Percentiles rank a stretch among this genome's conserved stretches.
These are phyloP conservation scores for Huso huso DNA, from an alignment of 2,797 vertebrate genomes.

Conservation along the genomic window DNA sequence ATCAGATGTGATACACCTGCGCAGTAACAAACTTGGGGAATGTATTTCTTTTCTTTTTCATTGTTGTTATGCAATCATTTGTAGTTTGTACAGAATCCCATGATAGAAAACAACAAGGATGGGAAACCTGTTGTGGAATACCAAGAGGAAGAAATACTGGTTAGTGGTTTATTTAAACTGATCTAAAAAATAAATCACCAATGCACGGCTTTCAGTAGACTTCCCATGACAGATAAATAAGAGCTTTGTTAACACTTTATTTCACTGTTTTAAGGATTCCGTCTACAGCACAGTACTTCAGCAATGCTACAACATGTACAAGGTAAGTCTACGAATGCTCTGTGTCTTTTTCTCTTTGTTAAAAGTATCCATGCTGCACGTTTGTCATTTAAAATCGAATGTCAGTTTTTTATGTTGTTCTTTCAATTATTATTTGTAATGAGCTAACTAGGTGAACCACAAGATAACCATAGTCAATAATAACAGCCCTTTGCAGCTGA, in stretches of 20 bases:
- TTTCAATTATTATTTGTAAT: too few species aligned
- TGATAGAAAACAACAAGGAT: constrained; percentile 86
- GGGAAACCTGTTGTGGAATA: constrained; percentile 87
- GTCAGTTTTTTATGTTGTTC: too few species aligned
- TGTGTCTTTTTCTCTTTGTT: not conserved
- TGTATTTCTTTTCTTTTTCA: not conserved
- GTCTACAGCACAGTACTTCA: constrained; percentile 88
- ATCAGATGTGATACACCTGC: too few species aligned
- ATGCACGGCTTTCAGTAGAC: too few species aligned
- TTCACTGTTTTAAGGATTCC: constrained; percentile 68
- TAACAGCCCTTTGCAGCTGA: too few species aligned
- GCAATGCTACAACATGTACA: constrained; percentile 98
- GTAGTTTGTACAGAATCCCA: constrained; percentile 91
- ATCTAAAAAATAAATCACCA: not conserved
- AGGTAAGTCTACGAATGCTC: constrained; percentile 58
- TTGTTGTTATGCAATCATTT: constrained; percentile 4
- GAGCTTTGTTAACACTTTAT: too few species aligned
- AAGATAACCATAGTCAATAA: not conserved
- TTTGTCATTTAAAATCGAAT: too few species aligned
- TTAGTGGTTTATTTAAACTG: constrained; percentile 41
- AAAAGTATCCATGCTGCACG: not conserved
- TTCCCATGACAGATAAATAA: too few species aligned
- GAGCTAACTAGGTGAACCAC: too few species aligned
- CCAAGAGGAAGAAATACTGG: constrained; percentile 92
- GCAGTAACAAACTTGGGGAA: not conserved